Evolutionary conservation across 2,888 invertebrate genomes (phyloP), one percentile per base, ranked within the genome.

Genomic region (Mimumesa dahlbomi): DNA sequence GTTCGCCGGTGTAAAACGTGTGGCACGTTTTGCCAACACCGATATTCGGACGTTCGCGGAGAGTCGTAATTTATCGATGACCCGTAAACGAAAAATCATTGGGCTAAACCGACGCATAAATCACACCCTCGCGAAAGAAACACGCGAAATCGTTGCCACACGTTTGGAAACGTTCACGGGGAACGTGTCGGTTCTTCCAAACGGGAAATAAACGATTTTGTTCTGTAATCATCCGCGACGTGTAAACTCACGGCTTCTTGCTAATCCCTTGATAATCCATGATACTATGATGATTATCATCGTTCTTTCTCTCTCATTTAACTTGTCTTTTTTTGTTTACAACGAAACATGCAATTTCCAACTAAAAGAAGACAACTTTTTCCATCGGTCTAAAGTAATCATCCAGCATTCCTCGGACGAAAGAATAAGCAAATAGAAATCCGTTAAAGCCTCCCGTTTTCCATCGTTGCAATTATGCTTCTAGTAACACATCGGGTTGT

Each of bases 381-480:
- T 63, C 61, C 21, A 40, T n/a, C n/a, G n/a, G n/a, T n/a, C n/a
- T n/a, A n/a, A 49, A 46, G 36, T 57, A 62, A 70, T 70, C 49
- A 48, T 59, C 52, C 14, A 49, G 65, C 72, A 76, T 73, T 68
- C 76, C 62, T 49, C 14, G 38, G 54, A 58, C 43, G 72, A 79
- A 79, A 73, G 79, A 73, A 63, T 76, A 67, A 54, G 73, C 69
- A 79, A 79, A 79, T 79, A 79, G 78, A 79, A 79, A 79, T 66
- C 76, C 40, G 5, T 59, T 6, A 40, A 21, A 29, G 53, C 56
- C 25, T 34, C n/a, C 31, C 45, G 45, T 36, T 40, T n/a, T 14
- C 14, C 43, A 22, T 13, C 58, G 43, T 42, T 68, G 76, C 70
- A 67, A 65, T 67, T 75, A 69, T 54, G 61, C 53, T 42, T 29